Conservation (phyloP, 1,140 invertebrate species). For the Sweltsa coloradensis region DNA sequence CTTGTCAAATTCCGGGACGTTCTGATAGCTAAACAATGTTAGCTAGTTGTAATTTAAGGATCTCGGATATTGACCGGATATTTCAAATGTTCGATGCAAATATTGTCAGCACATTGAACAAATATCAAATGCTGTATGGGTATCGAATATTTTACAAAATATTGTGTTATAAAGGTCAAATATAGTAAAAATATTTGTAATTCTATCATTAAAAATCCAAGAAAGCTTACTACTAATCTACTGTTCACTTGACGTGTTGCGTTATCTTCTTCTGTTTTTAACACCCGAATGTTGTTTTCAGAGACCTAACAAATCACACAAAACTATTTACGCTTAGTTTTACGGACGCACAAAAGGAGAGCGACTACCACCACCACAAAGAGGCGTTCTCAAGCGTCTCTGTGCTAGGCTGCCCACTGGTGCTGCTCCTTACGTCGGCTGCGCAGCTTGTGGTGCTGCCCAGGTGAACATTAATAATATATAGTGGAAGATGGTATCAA, state of each 20-base stretch:
- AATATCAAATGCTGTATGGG: too few species aligned
- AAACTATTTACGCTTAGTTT: slow-evolving; percentile 51
- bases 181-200: too few species aligned
- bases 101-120: too few species aligned
- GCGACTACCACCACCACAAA: slow-evolving; percentile 46
- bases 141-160: too few species aligned
- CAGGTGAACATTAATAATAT: slow-evolving; percentile 31
- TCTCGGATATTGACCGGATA: too few species aligned
- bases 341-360: slow-evolving; percentile 46
- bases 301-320: slow-evolving; percentile 53
- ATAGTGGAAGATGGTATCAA: background rate
- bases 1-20: too few species aligned
- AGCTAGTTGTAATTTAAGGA: too few species aligned
- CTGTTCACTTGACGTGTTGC: background rate
- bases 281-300: slow-evolving; percentile 26
- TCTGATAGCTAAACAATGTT: too few species aligned
- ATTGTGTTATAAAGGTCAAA: too few species aligned
- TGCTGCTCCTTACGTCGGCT: slow-evolving; percentile 40
- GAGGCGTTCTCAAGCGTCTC: slow-evolving; percentile 51
- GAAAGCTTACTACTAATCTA: too few species aligned
- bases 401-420: slow-evolving; percentile 45
- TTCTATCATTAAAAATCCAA: too few species aligned
- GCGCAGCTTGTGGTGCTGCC: slow-evolving; percentile 41
- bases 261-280: slow-evolving; percentile 12
- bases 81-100: too few species aligned